These are phyloP conservation scores for Euclidia mi DNA, from an alignment of 2,888 invertebrate genomes.

Conservation along the genomic window DNA sequence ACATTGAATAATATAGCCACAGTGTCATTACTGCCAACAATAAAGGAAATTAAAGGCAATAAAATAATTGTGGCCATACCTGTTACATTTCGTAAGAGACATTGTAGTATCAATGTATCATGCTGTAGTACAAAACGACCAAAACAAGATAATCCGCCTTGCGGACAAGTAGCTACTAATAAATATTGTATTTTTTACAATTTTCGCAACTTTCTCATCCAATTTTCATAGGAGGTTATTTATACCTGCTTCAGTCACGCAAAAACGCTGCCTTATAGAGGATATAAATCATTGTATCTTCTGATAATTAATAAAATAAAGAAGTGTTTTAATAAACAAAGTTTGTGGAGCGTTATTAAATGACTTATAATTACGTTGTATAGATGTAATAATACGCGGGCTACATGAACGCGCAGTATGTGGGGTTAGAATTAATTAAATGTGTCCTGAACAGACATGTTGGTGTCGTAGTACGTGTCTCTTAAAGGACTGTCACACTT, in stretches of 20 bases:
- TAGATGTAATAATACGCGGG: conserved; percentile 32
- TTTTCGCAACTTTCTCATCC: conserved; percentile 38
- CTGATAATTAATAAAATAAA: conserved; percentile 49
- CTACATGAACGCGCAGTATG: conserved; percentile 57
- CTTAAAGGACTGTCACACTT: conserved; percentile 72
- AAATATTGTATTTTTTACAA: conserved; percentile 17
- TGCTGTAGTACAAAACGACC: no score
- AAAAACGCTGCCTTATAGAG: conserved; percentile 47
- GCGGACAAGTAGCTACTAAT: conserved; percentile 1
- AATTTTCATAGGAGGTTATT: conserved; percentile 50
- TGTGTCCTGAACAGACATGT: conserved; percentile 73
- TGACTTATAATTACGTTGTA: conserved; percentile 31
- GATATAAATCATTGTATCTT: conserved; percentile 47
- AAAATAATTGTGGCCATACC: no score
- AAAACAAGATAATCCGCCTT: background rate
- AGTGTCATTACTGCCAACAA: no score
- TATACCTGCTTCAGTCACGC: conserved; percentile 54
- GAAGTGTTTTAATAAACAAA: conserved; percentile 42
- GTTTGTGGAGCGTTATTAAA: conserved; percentile 17
- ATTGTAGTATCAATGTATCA: no score
- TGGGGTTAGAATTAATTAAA: conserved; percentile 78
- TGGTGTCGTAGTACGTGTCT: conserved; percentile 62
- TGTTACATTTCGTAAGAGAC: no score
- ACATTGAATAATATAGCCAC: no score
- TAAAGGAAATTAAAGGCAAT: no score